These are phyloP conservation scores for Leucoptera coffeella DNA, from an alignment of 2,888 invertebrate species.

Conservation along the genomic window DNA sequence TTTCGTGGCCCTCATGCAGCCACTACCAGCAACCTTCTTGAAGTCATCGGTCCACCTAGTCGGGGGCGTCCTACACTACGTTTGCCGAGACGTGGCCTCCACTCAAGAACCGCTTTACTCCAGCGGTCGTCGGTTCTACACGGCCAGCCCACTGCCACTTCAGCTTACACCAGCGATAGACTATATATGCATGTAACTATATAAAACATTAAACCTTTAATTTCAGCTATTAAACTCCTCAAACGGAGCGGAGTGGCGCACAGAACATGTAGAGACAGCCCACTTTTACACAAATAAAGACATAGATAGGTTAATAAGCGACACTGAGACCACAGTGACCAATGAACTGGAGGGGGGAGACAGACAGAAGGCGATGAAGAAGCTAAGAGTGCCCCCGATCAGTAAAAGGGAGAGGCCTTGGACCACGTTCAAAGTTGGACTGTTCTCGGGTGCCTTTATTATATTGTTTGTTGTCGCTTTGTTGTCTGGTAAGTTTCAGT, in stretches of 20 bases:
- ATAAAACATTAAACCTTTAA: slow-evolving; percentile 1
- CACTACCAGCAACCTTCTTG: too few species aligned
- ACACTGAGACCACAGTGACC: slow-evolving; percentile 85
- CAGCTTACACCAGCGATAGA: too few species aligned
- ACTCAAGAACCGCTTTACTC: too few species aligned
- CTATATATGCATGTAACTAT: too few species aligned
- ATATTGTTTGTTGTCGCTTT: slow-evolving; percentile 83
- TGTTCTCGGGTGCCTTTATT: slow-evolving; percentile 92
- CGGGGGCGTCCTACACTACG: too few species aligned
- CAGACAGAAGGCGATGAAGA: slow-evolving; percentile 95
- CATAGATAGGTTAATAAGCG: slow-evolving; percentile 90
- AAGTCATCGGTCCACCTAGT: too few species aligned
- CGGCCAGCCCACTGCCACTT: too few species aligned
- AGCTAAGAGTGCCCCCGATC: slow-evolving; percentile 91
- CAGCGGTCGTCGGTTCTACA: too few species aligned
- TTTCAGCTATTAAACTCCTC: slow-evolving; percentile 72
- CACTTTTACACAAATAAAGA: slow-evolving; percentile 96
- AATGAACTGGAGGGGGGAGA: slow-evolving; percentile 88
- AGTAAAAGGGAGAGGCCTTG: slow-evolving; percentile 95
- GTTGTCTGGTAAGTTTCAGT: slow-evolving; percentile 68
- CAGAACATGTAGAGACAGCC: slow-evolving; percentile 86
- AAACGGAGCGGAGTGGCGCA: slow-evolving; percentile 86
- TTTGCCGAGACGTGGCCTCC: too few species aligned
- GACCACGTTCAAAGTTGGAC: slow-evolving; percentile 94
- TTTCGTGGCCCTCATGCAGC: too few species aligned